Conservation (phyloP, 2,888 invertebrate genomes). For the Thecophora atra region DNA sequence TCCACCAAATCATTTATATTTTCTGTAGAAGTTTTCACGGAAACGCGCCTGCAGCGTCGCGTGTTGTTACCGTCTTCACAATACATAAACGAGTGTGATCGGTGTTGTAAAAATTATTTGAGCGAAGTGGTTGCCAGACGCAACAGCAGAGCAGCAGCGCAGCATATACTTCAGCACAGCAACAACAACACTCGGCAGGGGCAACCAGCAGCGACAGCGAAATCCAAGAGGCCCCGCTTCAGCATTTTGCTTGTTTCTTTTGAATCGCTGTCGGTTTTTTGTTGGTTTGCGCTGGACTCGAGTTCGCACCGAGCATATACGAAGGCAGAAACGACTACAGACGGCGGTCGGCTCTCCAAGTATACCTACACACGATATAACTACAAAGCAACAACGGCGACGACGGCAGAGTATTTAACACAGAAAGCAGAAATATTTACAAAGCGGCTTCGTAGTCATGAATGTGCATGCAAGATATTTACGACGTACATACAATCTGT, state of each 20-base stretch:
- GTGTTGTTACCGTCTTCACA: slow-evolving; percentile 55
- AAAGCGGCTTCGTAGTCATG: slow-evolving; percentile 5
- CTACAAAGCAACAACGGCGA: slow-evolving; percentile 18
- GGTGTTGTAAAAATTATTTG: slow-evolving; percentile 61
- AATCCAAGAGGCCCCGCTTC: slow-evolving; percentile 57
- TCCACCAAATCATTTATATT: slow-evolving; percentile 27
- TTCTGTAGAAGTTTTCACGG: slow-evolving; percentile 34
- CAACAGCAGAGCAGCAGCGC: slow-evolving; percentile 27
- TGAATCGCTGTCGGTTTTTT: slow-evolving; percentile 29
- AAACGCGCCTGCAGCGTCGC: slow-evolving; percentile 25
- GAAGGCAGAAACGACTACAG: slow-evolving; percentile 27
- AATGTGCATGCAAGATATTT: neutral
- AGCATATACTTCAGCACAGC: slow-evolving; percentile 35
- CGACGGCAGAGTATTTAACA: neutral
- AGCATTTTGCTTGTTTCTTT: slow-evolving; percentile 38
- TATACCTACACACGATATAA: slow-evolving; percentile 27
- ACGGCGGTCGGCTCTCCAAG: slow-evolving; percentile 22
- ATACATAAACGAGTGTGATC: slow-evolving; percentile 66
- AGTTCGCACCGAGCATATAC: slow-evolving; percentile 20
- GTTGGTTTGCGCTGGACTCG: slow-evolving; percentile 15
- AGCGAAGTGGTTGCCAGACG: slow-evolving; percentile 51
- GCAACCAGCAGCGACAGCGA: slow-evolving; percentile 34
- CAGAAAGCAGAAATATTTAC: slow-evolving; percentile 8
- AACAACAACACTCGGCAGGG: slow-evolving; percentile 18
- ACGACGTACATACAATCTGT: neutral